Evolutionary conservation across 2,888 invertebrate species (phyloP).

Genomic region (Selenia dentaria): DNA sequence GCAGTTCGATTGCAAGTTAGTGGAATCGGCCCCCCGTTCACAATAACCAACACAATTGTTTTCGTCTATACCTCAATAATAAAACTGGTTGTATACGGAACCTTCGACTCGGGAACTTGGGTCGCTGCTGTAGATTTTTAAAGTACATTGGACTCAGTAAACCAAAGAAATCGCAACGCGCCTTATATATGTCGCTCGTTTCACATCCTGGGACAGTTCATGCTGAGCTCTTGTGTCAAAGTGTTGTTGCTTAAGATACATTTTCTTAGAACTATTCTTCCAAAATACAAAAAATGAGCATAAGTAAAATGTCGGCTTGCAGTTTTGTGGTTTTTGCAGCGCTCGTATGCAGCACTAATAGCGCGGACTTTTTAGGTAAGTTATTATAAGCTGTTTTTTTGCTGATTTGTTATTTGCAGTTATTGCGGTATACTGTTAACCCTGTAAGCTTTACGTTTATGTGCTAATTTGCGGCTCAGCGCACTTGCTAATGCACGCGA

Average conservation of each 20-base stretch:
- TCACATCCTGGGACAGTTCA: slow-evolving; percentile 52
- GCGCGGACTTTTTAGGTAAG: slow-evolving; percentile 63
- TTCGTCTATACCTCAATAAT: too few species aligned
- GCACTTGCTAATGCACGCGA: too few species aligned
- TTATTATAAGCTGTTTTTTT: slow-evolving; percentile 25
- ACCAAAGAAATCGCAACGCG: slow-evolving; percentile 32
- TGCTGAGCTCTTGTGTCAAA: slow-evolving; percentile 53
- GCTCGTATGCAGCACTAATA: slow-evolving; percentile 42
- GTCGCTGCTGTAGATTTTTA: neutral
- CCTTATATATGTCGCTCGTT: slow-evolving; percentile 59
- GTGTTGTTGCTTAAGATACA: too few species aligned
- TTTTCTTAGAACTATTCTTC: too few species aligned
- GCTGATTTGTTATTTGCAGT: too few species aligned
- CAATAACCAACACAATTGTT: too few species aligned
- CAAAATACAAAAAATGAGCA: slow-evolving; percentile 29
- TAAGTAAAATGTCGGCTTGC: slow-evolving; percentile 50
- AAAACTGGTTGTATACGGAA: neutral
- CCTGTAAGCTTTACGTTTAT: too few species aligned
- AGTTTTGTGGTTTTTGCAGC: slow-evolving; percentile 50
- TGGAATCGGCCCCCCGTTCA: too few species aligned
- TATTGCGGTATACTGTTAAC: too few species aligned
- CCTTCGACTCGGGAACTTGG: neutral
- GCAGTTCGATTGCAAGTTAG: too few species aligned
- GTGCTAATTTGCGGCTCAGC: too few species aligned
- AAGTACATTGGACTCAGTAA: neutral